Conservation (phyloP, 2,797 vertebrate species). For the Ctenopoma kingsleyae region DNA sequence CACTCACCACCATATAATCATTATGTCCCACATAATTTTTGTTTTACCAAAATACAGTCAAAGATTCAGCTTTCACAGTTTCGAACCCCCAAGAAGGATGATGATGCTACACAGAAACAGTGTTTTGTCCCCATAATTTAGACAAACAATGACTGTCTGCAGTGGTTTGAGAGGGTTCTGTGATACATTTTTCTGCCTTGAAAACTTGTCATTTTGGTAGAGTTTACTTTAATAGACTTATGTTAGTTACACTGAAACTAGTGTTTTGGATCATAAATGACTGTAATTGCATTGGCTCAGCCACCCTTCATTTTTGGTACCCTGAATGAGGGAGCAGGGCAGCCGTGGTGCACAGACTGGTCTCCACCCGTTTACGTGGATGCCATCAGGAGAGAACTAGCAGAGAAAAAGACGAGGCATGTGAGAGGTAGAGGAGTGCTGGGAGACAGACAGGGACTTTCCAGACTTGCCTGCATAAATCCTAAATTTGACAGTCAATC, state of each 20-base stretch:
- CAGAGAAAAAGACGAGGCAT: constrained; percentile 11
- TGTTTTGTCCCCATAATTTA: not conserved
- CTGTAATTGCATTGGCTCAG: constrained; percentile 17
- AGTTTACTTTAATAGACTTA: not conserved
- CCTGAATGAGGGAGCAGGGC: not conserved
- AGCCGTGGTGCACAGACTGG: not conserved
- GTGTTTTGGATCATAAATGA: not conserved
- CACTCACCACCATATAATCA: not conserved
- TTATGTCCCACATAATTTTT: too few relatives aligned
- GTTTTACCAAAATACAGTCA: not conserved
- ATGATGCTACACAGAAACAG: not conserved
- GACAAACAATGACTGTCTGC: not conserved
- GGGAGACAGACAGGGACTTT: constrained; percentile 78
- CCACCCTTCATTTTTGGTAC: constrained; percentile 14
- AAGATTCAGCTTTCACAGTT: not conserved
- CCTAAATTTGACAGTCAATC: constrained; percentile 73
- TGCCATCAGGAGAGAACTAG: constrained; percentile 25
- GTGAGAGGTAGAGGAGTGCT: constrained; percentile 28
- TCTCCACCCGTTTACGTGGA: constrained; percentile 47
- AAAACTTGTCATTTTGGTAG: not conserved
- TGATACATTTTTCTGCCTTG: constrained; percentile 4
- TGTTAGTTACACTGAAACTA: constrained; percentile 7
- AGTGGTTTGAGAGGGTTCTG: not conserved
- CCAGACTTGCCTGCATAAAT: constrained; percentile 75
- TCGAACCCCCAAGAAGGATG: not conserved